Evolutionary conservation across 2,888 invertebrate genomes (phyloP).

Genomic region (Caenorhabditis sp.): DNA sequence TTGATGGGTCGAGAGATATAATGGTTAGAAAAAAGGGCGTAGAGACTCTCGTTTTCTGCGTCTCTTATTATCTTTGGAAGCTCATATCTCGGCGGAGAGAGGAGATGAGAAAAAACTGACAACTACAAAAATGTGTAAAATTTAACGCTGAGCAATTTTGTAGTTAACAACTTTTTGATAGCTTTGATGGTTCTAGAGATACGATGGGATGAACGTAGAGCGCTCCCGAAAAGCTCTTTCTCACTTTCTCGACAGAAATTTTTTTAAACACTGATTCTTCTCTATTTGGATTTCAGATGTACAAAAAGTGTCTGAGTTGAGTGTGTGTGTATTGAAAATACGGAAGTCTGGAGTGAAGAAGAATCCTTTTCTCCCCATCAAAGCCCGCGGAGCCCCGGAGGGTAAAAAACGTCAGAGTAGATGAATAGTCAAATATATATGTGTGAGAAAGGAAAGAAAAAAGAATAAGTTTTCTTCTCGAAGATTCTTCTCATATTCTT

Average conservation of each 20-base stretch:
- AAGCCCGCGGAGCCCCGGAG: neutral
- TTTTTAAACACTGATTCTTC: too few species aligned
- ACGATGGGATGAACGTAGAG: too few species aligned
- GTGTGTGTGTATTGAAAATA: neutral
- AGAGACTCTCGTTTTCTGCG: too few species aligned
- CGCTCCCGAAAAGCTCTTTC: too few species aligned
- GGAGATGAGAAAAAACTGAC: too few species aligned
- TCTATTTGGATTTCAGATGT: neutral
- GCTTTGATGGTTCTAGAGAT: neutral
- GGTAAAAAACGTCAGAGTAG: slow-evolving; percentile 9
- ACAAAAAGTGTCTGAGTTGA: neutral
- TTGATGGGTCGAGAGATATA: too few species aligned
- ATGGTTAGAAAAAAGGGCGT: too few species aligned
- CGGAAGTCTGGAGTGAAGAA: neutral
- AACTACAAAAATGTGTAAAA: too few species aligned
- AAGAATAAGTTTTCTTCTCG: neutral
- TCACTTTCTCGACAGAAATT: too few species aligned
- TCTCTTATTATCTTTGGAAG: too few species aligned
- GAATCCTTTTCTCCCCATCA: neutral
- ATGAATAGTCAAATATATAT: too few species aligned
- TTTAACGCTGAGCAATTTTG: neutral
- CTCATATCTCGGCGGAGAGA: too few species aligned
- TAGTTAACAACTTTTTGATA: neutral
- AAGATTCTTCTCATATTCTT: neutral
- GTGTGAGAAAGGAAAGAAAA: slow-evolving; percentile 1